phyloP scores from a whole-genome alignment of 23 tunicate species.

The Styela plicata region DNA sequence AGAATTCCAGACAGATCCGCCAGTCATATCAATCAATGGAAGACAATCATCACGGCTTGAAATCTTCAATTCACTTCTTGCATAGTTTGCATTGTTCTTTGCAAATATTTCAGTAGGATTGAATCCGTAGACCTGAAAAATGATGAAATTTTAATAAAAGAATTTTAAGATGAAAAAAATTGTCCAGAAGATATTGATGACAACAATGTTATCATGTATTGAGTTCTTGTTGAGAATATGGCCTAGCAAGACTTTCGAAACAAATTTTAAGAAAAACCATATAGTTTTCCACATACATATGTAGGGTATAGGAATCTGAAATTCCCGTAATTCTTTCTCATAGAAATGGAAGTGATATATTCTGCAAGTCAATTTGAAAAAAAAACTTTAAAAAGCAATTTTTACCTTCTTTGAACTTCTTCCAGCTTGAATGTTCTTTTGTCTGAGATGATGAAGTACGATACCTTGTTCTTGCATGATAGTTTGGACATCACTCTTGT shows the following conservation, averaged over 20 bases:
- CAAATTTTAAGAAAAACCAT: no score
- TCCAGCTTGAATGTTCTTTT: slow-evolving; percentile 49
- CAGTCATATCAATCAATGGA: slow-evolving; percentile 59
- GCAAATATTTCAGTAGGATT: slow-evolving; percentile 40
- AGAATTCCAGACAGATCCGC: slow-evolving; percentile 86
- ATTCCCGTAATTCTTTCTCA: no score
- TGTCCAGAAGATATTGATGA: not conserved
- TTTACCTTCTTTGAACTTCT: slow-evolving; percentile 54
- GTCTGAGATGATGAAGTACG: slow-evolving; percentile 53
- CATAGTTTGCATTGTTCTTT: slow-evolving; percentile 12
- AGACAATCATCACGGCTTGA: slow-evolving; percentile 63
- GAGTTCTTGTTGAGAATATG: not conserved
- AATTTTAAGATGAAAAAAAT: not conserved
- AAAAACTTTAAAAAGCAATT: not conserved
- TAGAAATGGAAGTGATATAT: no score
- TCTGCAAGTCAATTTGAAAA: not conserved
- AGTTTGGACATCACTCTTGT: not conserved
- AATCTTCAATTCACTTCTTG: slow-evolving; percentile 46
- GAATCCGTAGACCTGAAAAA: slow-evolving; percentile 62
- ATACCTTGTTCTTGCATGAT: slow-evolving; percentile 59
- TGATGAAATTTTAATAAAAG: not conserved
- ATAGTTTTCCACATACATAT: no score
- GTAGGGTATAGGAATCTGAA: no score
- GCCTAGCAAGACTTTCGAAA: not conserved
- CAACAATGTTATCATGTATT: no score